phyloP scores from a whole-genome alignment of 2,888 invertebrate species.

The Ditylenchus weischeri region DNA sequence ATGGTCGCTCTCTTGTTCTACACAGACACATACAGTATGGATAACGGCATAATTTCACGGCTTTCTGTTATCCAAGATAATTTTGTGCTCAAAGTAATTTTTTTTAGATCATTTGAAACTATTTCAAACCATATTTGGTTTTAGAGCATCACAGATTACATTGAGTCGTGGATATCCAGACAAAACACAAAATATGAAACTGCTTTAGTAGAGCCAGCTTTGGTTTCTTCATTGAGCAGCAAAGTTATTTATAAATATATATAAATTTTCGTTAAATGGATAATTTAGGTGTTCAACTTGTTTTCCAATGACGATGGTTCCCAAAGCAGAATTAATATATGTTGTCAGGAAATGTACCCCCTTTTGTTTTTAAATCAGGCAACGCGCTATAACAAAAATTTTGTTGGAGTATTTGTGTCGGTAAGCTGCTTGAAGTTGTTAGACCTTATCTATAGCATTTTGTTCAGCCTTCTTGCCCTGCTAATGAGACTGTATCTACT shows the following conservation, averaged over 20 bases:
- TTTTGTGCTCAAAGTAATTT: no score
- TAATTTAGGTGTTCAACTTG: background rate
- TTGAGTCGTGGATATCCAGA: background rate
- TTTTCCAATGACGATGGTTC: constrained; percentile 4
- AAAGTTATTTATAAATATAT: background rate
- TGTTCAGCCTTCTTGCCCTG: no score
- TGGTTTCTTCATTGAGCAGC: background rate
- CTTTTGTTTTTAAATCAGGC: constrained; percentile 1
- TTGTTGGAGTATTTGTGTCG: background rate
- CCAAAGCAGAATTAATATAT: background rate
- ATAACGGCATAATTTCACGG: no score
- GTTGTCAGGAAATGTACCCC: background rate
- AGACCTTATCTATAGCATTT: no score
- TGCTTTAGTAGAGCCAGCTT: background rate
- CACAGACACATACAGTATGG: no score
- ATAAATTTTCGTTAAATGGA: background rate
- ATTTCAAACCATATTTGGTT: no score
- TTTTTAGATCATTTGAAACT: no score
- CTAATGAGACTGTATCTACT: background rate
- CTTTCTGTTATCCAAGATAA: no score
- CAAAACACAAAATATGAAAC: background rate
- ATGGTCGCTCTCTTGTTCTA: no score
- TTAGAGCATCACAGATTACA: no score
- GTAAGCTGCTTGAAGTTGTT: background rate
- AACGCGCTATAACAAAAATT: background rate